phyloP scores from a whole-genome alignment of 2,888 invertebrate species.

The Cordilura impudica region DNA sequence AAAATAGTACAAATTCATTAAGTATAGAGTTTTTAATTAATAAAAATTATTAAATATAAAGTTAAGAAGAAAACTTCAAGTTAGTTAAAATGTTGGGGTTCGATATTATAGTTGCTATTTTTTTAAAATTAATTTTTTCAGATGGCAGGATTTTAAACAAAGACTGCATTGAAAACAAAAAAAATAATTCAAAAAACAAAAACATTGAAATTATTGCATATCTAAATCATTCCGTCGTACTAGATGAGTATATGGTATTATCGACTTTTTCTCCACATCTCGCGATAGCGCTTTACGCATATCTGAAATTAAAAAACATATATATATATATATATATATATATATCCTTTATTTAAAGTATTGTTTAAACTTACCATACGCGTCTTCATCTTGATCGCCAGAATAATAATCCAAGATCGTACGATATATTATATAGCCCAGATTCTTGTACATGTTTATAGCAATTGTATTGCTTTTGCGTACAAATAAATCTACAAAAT shows the following conservation, averaged over 20 bases:
- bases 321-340: background rate
- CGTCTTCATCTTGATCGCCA: conserved; percentile 98
- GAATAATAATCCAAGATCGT: conserved; percentile 99
- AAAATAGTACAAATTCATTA: too few relatives aligned
- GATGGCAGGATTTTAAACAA: conserved; percentile 31
- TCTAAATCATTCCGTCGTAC: conserved; percentile 87
- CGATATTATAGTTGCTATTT: conserved; percentile 15
- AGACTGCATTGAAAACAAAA: conserved; percentile 28
- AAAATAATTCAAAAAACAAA: conserved; percentile 40
- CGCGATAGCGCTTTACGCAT: conserved; percentile 98
- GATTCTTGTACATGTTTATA: conserved; percentile 96
- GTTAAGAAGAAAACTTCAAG: background rate
- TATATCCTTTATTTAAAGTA: background rate
- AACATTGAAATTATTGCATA: conserved; percentile 62
- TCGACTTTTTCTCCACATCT: conserved; percentile 93
- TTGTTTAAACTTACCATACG: conserved; percentile 86
- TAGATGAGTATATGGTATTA: conserved; percentile 95
- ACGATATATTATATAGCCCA: conserved; percentile 97
- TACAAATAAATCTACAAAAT: conserved; percentile 99
- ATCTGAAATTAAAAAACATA: conserved; percentile 85
- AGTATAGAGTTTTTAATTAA: conserved; percentile 8
- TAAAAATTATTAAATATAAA: background rate
- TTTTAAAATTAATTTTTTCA: background rate
- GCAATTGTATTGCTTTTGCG: conserved; percentile 98
- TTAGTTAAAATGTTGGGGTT: conserved; percentile 41